Conservation (phyloP, 2,888 invertebrate species). For the Perithous albicinctus region DNA sequence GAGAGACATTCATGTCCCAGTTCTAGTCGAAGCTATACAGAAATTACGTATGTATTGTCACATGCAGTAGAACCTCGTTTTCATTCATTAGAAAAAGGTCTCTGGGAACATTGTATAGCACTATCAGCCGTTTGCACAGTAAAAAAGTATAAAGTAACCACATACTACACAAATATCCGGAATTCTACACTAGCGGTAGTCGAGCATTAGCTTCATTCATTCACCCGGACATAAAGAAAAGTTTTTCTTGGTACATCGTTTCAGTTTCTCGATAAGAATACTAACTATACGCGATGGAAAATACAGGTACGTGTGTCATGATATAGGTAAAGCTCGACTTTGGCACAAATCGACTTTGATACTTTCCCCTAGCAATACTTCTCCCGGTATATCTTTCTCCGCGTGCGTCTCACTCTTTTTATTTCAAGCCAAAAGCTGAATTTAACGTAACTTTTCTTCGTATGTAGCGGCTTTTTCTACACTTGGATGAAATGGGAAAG, state of each 20-base stretch:
- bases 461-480: not conserved
- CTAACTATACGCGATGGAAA: not conserved
- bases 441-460: slow-evolving; percentile 36
- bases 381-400: not conserved
- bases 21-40: not conserved
- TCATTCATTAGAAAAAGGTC: slow-evolving; percentile 1
- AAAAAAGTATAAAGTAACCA: not conserved
- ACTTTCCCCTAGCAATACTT: slow-evolving; percentile 38
- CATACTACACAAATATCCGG: slow-evolving; percentile 5
- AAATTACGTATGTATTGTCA: not conserved
- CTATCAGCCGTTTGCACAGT: not conserved
- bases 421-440: slow-evolving; percentile 27
- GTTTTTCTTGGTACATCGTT: slow-evolving; percentile 14
- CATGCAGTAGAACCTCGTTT: not conserved
- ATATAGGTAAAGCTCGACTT: slow-evolving; percentile 38
- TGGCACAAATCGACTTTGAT: slow-evolving; percentile 43
- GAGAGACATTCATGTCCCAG: not conserved
- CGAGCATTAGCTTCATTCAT: slow-evolving; percentile 13
- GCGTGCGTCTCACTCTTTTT: no score
- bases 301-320: not conserved
- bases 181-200: not conserved
- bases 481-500: no score
- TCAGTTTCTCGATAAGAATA: slow-evolving; percentile 16
- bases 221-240: not conserved
- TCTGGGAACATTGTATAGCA: not conserved